Conservation (phyloP, 2,797 vertebrate genomes). For the Carapus acus region DNA sequence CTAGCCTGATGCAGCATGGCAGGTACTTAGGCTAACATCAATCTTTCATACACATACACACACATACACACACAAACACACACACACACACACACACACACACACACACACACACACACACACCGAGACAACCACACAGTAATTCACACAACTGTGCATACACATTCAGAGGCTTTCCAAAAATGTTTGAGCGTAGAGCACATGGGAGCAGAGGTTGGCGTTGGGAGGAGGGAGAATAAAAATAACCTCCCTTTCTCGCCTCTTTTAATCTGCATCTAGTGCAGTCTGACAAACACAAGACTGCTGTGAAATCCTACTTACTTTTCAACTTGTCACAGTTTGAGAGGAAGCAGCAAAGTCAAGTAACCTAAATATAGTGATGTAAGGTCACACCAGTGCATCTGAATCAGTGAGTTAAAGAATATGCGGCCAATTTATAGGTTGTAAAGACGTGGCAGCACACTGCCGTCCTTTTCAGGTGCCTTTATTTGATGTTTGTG, state of each 20-base stretch:
- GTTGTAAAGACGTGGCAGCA: too few relatives aligned
- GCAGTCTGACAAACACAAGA: conserved; percentile 39
- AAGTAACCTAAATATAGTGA: too few relatives aligned
- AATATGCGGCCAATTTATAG: too few relatives aligned
- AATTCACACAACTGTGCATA: conserved; percentile 28
- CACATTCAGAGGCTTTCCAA: conserved; percentile 36
- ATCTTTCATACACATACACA: conserved; percentile 70
- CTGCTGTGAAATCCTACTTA: conserved; percentile 33
- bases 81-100: conserved; percentile 23
- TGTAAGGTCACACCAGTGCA: too few relatives aligned
- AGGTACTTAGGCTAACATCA: conserved; percentile 77
- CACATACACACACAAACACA: conserved; percentile 5
- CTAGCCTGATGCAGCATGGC: conserved; percentile 71
- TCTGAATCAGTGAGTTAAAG: too few relatives aligned
- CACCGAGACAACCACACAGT: conserved; percentile 26
- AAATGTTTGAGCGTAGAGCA: conserved; percentile 54
- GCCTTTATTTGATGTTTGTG: too few relatives aligned
- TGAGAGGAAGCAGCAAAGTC: conserved; percentile 13
- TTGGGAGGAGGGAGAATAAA: conserved; percentile 39
- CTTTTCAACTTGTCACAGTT: conserved; percentile 30
- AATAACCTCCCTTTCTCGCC: conserved; percentile 43
- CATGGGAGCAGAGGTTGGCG: conserved; percentile 31
- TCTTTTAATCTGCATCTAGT: conserved; percentile 32
- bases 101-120: conserved; percentile 32
- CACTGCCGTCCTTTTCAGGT: too few relatives aligned